Percentiles rank a stretch among this genome's conserved stretches.
Conservation (phyloP, 2,113 vertebrate species). For the Theropithecus gelada region DNA sequence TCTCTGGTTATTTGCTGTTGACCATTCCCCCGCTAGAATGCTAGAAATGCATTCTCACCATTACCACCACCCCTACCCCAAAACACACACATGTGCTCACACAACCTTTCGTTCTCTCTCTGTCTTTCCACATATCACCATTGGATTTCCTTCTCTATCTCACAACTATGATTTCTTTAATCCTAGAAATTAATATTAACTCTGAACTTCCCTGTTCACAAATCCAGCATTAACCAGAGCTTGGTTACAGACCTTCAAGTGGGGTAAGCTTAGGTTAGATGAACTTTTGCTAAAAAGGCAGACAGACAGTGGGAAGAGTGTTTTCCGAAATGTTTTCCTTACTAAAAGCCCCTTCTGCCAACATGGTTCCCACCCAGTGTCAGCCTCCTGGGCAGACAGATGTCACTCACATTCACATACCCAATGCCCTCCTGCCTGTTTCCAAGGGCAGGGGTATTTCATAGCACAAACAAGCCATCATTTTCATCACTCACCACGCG, state of each 20-base stretch:
- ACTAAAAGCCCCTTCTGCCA: not conserved
- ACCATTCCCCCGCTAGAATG: not conserved
- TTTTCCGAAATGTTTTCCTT: not conserved
- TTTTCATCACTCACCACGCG: not conserved
- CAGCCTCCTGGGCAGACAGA: not conserved
- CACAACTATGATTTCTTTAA: not conserved
- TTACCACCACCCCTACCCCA: fast-evolving
- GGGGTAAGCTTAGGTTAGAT: not conserved
- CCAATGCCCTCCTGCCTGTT: not conserved
- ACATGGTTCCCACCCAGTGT: not conserved
- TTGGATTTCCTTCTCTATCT: not conserved
- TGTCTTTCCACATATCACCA: not conserved
- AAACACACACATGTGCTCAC: not conserved
- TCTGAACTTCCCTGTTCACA: not conserved
- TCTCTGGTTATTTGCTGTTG: not conserved
- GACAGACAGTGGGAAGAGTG: not conserved
- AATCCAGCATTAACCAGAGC: not conserved
- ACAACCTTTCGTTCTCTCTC: too few species aligned
- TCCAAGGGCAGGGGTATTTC: not conserved
- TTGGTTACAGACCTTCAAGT: not conserved
- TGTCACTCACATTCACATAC: not conserved
- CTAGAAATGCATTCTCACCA: not conserved
- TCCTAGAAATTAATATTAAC: not conserved
- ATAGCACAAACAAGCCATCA: not conserved
- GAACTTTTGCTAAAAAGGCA: not conserved